A percentile compares a stretch with the other conserved stretches of the same genome.
Conservation (phyloP, 2,888 invertebrate species). For the Phania funesta region DNA sequence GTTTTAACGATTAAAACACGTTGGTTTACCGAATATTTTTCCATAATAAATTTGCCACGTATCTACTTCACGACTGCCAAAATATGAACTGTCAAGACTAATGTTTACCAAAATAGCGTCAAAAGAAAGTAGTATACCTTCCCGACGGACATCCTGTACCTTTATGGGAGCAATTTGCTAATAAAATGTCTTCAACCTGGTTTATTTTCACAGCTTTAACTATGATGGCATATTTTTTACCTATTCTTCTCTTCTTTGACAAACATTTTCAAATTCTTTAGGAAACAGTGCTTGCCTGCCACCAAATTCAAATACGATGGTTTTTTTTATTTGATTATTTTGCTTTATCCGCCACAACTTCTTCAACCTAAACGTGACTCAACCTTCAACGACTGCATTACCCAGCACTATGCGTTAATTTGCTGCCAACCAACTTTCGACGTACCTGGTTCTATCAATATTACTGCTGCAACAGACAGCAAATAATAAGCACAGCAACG, state of each 20-base stretch:
- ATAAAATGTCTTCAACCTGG: no score
- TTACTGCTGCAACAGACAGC: constrained; percentile 4
- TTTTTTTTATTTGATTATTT: constrained; percentile 4
- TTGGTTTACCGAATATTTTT: no score
- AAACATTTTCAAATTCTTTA: neutral
- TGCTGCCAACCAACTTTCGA: neutral
- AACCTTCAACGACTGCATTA: constrained; percentile 59
- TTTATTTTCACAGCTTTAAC: no score
- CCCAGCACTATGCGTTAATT: constrained; percentile 33
- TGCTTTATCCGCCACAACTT: constrained; percentile 37
- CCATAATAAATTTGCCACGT: no score
- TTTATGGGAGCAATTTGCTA: no score
- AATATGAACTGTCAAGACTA: no score
- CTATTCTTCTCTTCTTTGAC: neutral
- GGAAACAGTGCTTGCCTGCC: constrained; percentile 11
- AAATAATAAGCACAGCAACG: constrained; percentile 19
- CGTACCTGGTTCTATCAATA: neutral
- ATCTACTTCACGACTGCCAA: no score
- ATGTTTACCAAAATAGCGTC: no score
- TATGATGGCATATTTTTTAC: neutral
- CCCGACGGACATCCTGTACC: no score
- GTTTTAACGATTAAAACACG: no score
- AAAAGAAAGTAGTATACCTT: no score
- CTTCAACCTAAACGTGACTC: constrained; percentile 69
- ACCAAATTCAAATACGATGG: neutral